These are phyloP conservation scores for Coccyzus lansbergi DNA, from an alignment of 2,797 vertebrate genomes.

Conservation along the genomic window DNA sequence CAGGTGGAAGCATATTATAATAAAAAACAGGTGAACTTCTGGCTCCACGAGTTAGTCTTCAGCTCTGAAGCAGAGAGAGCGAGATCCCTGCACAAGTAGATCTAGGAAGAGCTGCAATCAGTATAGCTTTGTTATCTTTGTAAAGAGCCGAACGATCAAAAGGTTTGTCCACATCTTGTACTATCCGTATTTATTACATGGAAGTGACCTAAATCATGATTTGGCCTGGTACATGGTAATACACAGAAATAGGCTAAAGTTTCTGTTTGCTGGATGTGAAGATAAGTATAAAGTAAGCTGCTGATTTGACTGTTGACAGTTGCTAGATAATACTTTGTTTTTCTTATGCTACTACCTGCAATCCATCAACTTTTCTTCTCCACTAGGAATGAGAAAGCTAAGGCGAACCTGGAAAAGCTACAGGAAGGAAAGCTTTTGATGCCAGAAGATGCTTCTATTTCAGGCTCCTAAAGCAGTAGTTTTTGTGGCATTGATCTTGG, in stretches of 20 bases:
- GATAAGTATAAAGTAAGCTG: not conserved
- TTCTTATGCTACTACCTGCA: not conserved
- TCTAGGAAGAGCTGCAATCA: not conserved
- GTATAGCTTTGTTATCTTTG: not conserved
- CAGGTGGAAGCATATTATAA: not conserved
- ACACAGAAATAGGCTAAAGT: not conserved
- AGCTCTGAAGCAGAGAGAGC: not conserved
- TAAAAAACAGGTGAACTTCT: not conserved
- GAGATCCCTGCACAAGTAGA: not conserved
- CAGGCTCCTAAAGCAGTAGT: not conserved
- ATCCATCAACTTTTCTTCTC: not conserved
- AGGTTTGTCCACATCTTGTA: not conserved
- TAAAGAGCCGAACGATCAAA: not conserved
- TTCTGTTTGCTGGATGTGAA: not conserved
- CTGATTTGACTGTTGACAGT: not conserved
- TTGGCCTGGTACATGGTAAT: not conserved
- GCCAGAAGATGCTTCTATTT: not conserved
- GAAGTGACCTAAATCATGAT: not conserved
- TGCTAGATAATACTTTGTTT: not conserved
- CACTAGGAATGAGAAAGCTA: not conserved
- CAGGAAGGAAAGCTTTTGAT: not conserved
- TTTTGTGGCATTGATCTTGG: not conserved
- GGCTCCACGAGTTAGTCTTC: not conserved
- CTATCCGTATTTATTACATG: not conserved
- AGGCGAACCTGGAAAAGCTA: not conserved